phyloP scores from a whole-genome alignment of 2,113 vertebrate species.

The Coturnix japonica region DNA sequence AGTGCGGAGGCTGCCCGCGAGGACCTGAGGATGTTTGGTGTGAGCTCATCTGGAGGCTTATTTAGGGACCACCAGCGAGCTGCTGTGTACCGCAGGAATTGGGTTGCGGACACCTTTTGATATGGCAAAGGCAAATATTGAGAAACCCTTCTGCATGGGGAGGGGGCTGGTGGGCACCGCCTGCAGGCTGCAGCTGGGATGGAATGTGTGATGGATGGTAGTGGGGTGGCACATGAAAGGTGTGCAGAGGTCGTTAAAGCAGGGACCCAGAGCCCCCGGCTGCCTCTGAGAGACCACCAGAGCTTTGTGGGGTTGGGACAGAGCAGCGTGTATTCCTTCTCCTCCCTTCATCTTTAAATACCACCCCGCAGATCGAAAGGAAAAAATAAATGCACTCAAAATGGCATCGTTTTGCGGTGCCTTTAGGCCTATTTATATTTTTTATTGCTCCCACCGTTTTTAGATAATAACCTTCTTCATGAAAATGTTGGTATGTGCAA shows the following conservation, averaged over 20 bases:
- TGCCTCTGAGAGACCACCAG: slow-evolving; percentile 33
- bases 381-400: slow-evolving; percentile 34
- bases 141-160: background rate
- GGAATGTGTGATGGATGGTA: background rate
- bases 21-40: slow-evolving; percentile 37
- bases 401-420: background rate
- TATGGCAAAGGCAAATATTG: slow-evolving; percentile 49
- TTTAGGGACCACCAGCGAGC: slow-evolving; percentile 68
- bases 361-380: background rate
- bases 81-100: background rate
- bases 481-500: background rate
- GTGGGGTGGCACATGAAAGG: slow-evolving; percentile 23
- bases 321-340: background rate
- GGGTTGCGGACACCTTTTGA: slow-evolving; percentile 41
- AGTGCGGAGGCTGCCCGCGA: background rate
- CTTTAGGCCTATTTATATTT: slow-evolving; percentile 9
- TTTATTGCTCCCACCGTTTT: slow-evolving; percentile 14
- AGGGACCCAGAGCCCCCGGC: background rate
- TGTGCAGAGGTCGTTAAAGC: background rate
- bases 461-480: background rate
- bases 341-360: slow-evolving; percentile 50
- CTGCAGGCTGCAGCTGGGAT: background rate
- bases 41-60: slow-evolving; percentile 4
- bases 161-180: background rate
- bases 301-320: background rate